A percentile compares a stretch with the other conserved stretches of the same genome.
phyloP scores from a whole-genome alignment of 2,797 vertebrate species.

The Aplochiton taeniatus region DNA sequence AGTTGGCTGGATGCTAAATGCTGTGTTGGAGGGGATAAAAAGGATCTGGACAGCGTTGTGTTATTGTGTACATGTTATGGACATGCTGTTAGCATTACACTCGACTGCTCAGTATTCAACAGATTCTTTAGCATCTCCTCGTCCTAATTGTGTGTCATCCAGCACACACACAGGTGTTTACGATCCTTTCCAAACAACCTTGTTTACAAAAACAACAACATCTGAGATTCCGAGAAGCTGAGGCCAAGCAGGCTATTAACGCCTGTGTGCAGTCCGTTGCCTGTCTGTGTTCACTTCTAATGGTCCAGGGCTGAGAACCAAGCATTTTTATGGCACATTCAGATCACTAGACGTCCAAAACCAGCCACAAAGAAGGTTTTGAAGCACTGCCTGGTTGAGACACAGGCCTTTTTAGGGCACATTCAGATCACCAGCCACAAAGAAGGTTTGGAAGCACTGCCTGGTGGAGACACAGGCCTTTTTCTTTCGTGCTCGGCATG shows the following conservation, averaged over 20 bases:
- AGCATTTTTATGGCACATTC: constrained; percentile 69
- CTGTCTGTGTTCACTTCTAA: constrained; percentile 62
- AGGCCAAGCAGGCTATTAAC: constrained; percentile 61
- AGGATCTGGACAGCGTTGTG: constrained; percentile 44
- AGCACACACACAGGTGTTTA: constrained; percentile 68
- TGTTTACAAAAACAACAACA: constrained; percentile 60
- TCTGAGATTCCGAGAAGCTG: constrained; percentile 47
- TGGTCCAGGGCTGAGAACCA: constrained; percentile 63
- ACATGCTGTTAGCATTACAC: constrained; percentile 38
- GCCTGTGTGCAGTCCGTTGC: constrained; percentile 54
- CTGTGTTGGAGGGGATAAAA: not conserved
- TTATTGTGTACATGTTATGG: not conserved
- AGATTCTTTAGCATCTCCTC: constrained; percentile 37
- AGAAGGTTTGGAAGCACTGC: constrained; percentile 64
- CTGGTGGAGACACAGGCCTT: constrained; percentile 48
- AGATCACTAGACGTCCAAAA: constrained; percentile 63
- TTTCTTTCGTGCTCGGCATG: constrained; percentile 61
- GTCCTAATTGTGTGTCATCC: constrained; percentile 41
- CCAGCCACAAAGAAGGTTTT: constrained; percentile 66
- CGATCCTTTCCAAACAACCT: constrained; percentile 52
- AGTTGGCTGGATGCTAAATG: not conserved
- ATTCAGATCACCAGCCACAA: constrained; percentile 62
- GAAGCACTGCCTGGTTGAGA: constrained; percentile 60
- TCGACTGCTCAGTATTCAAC: constrained; percentile 40
- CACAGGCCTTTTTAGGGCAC: constrained; percentile 70